Conservation (phyloP, 1,140 invertebrate species). For the Dendroctonus ponderosae region DNA sequence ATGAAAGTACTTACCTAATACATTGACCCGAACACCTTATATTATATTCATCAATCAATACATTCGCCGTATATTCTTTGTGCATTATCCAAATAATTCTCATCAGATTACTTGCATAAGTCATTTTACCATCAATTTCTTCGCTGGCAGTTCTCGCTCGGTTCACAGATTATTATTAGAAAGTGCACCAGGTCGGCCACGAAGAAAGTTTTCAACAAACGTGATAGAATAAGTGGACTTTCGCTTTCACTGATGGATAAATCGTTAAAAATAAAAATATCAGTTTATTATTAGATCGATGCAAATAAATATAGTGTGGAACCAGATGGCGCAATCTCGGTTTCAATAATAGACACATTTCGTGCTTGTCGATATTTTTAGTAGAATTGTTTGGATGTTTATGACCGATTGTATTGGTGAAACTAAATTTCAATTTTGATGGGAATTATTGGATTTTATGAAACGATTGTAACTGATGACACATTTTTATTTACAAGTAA, state of each 20-base stretch:
- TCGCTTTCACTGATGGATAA: constrained; percentile 24
- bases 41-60: too few relatives aligned
- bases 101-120: too few relatives aligned
- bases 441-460: too few relatives aligned
- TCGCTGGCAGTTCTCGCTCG: background rate
- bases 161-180: constrained; percentile 17
- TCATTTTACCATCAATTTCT: too few relatives aligned
- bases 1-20: too few relatives aligned
- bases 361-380: background rate
- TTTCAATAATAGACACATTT: constrained; percentile 8
- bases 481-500: too few relatives aligned
- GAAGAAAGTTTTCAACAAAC: constrained; percentile 19
- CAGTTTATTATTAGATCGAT: constrained; percentile 16
- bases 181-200: constrained; percentile 7
- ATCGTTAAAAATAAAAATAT: constrained; percentile 20
- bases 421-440: too few relatives aligned
- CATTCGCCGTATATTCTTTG: background rate
- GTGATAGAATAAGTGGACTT: constrained; percentile 23
- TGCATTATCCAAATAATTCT: too few relatives aligned
- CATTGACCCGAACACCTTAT: too few relatives aligned
- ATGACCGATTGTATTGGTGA: too few relatives aligned
- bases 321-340: constrained; percentile 9
- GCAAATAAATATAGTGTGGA: constrained; percentile 12
- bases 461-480: too few relatives aligned
- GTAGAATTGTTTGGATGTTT: too few relatives aligned